Evolutionary conservation across 2,888 invertebrate species (phyloP).

Genomic region (Clunio marinus): DNA sequence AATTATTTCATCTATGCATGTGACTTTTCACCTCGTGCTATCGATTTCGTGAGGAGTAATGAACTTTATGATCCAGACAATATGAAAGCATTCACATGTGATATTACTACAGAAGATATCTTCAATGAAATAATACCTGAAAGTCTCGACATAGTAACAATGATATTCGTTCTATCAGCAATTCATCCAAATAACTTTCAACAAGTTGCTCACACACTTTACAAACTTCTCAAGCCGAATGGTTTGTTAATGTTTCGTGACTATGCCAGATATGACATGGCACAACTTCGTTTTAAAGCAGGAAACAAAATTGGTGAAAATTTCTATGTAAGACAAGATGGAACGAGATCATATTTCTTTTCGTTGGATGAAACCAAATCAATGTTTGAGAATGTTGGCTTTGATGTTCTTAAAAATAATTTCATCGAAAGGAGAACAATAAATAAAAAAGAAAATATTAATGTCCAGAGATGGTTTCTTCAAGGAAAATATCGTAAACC

Average conservation of each 20-base stretch:
- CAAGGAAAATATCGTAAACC: slow-evolving; percentile 77
- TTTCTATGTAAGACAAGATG: slow-evolving; percentile 95
- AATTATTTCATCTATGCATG: slow-evolving; percentile 78
- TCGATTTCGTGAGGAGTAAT: slow-evolving; percentile 74
- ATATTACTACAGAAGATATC: slow-evolving; percentile 69
- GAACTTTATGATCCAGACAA: slow-evolving; percentile 60
- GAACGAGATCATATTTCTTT: slow-evolving; percentile 85
- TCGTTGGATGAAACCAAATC: slow-evolving; percentile 63
- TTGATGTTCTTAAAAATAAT: slow-evolving; percentile 61
- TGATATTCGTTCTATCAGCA: slow-evolving; percentile 94
- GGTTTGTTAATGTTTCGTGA: slow-evolving; percentile 85
- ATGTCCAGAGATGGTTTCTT: slow-evolving; percentile 88
- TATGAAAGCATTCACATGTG: slow-evolving; percentile 78
- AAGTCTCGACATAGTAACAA: slow-evolving; percentile 73
- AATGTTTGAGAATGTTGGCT: slow-evolving; percentile 67
- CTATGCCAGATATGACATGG: slow-evolving; percentile 94
- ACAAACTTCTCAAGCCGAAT: slow-evolving; percentile 62
- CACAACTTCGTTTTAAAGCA: slow-evolving; percentile 87
- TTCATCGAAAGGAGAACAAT: slow-evolving; percentile 86
- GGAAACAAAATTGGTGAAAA: slow-evolving; percentile 89
- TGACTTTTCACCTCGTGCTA: slow-evolving; percentile 87
- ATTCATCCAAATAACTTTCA: slow-evolving; percentile 82
- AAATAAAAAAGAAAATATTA: slow-evolving; percentile 86
- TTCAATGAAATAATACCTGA: slow-evolving; percentile 54
- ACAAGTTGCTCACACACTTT: slow-evolving; percentile 61